Evolutionary conservation across 2,113 vertebrate genomes (phyloP).

Genomic region (Hydrolagus affinis): DNA sequence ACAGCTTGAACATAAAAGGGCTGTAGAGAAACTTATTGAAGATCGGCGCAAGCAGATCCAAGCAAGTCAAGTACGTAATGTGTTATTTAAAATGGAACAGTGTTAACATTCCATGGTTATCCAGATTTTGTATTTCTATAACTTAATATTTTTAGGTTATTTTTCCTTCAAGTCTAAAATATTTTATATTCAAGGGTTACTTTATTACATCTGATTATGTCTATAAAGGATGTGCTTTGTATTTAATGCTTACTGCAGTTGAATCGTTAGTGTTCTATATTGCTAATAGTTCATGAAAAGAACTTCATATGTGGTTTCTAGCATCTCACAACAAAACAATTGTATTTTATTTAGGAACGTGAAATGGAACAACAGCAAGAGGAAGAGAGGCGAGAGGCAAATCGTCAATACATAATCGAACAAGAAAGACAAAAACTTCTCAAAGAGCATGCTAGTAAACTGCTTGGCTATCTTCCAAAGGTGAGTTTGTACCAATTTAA

Average conservation of each 20-base stretch:
- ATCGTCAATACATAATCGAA: slow-evolving; percentile 67
- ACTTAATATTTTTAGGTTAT: background rate
- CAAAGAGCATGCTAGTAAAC: slow-evolving; percentile 69
- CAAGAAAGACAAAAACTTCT: slow-evolving; percentile 83
- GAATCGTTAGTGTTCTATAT: background rate
- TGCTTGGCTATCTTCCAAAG: slow-evolving; percentile 81
- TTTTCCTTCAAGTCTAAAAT: background rate
- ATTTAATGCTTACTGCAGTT: background rate
- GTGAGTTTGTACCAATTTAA: slow-evolving; percentile 49
- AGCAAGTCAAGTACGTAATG: slow-evolving; percentile 65
- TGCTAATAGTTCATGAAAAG: background rate
- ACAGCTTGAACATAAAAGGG: slow-evolving; percentile 72
- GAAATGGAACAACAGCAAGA: slow-evolving; percentile 64
- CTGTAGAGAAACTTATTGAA: slow-evolving; percentile 72
- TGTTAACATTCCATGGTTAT: background rate
- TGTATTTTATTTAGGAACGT: slow-evolving; percentile 53
- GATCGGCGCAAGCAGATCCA: slow-evolving; percentile 59
- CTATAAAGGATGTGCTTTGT: background rate
- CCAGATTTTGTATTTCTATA: background rate
- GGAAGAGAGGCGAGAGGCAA: slow-evolving; percentile 59
- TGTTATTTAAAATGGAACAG: slow-evolving; percentile 5
- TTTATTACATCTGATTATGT: background rate
- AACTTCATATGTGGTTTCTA: background rate
- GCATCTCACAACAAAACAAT: background rate
- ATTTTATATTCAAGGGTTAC: background rate